A percentile compares a stretch with the other conserved stretches of the same genome.
Evolutionary conservation across 2,113 vertebrate genomes (phyloP).

Genomic region (Cheilinus undulatus): DNA sequence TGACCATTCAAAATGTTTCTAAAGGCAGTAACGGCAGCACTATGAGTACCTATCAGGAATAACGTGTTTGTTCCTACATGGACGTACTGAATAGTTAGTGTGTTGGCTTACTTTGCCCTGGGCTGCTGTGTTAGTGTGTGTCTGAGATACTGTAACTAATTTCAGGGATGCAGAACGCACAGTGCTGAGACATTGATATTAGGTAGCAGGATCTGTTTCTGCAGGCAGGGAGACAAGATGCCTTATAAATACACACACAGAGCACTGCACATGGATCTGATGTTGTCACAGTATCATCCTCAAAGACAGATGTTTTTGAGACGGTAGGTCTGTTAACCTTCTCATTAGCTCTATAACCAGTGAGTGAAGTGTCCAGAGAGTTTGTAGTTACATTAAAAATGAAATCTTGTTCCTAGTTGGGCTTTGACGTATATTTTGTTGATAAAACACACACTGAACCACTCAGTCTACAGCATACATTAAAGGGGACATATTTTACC

Average conservation of each 20-base stretch:
- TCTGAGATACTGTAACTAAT: constrained; percentile 10
- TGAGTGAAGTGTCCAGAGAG: too few relatives aligned
- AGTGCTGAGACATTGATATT: background rate
- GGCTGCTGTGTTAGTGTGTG: background rate
- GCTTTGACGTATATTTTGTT: too few relatives aligned
- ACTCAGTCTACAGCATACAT: too few relatives aligned
- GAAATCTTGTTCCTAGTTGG: too few relatives aligned
- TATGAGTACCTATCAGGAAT: background rate
- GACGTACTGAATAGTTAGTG: background rate
- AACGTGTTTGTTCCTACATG: constrained; percentile 11
- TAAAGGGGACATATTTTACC: too few relatives aligned
- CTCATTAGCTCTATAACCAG: too few relatives aligned
- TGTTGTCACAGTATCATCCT: background rate
- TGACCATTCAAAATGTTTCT: background rate
- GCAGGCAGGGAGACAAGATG: background rate
- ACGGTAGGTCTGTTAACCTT: too few relatives aligned
- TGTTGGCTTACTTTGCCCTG: background rate
- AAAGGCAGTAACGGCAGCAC: background rate
- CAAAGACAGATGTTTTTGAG: background rate
- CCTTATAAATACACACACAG: background rate
- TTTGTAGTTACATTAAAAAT: too few relatives aligned
- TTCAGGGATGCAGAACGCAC: constrained; percentile 7
- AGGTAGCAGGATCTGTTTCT: background rate
- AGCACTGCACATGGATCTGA: background rate
- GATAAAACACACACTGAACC: too few relatives aligned